phyloP scores from a whole-genome alignment of 2,113 vertebrate genomes.

The Neolamprologus variostigma region DNA sequence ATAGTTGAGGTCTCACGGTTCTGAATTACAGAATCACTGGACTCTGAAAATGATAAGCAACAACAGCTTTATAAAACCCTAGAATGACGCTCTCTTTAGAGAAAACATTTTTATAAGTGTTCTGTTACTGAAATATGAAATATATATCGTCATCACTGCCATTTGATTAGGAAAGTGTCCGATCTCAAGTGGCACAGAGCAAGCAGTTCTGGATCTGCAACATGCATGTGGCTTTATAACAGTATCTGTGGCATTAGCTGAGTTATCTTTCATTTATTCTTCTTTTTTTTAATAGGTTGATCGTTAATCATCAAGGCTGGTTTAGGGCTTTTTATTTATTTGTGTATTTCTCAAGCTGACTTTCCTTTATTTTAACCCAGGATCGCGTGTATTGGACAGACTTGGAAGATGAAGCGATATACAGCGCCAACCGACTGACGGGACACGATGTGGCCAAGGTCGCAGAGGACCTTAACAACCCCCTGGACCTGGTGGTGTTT shows the following conservation, averaged over 20 bases:
- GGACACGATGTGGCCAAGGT: conserved; percentile 81
- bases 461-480: conserved; percentile 92
- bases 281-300: background rate
- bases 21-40: background rate
- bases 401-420: conserved; percentile 91
- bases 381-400: conserved; percentile 97
- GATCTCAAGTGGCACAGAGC: background rate
- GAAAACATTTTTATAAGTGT: background rate
- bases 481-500: conserved; percentile 91
- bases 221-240: background rate
- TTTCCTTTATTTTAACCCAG: conserved; percentile 54
- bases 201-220: background rate
- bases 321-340: background rate
- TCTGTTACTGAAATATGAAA: background rate
- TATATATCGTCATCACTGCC: background rate
- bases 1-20: background rate
- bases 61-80: background rate
- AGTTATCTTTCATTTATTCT: background rate
- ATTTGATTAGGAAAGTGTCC: background rate
- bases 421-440: conserved; percentile 88
- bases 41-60: background rate
- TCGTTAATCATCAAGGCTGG: background rate
- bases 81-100: background rate
- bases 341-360: background rate
- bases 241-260: background rate